Evolutionary conservation across 2,113 vertebrate genomes (phyloP).

Genomic region (Anoura caudifer): DNA sequence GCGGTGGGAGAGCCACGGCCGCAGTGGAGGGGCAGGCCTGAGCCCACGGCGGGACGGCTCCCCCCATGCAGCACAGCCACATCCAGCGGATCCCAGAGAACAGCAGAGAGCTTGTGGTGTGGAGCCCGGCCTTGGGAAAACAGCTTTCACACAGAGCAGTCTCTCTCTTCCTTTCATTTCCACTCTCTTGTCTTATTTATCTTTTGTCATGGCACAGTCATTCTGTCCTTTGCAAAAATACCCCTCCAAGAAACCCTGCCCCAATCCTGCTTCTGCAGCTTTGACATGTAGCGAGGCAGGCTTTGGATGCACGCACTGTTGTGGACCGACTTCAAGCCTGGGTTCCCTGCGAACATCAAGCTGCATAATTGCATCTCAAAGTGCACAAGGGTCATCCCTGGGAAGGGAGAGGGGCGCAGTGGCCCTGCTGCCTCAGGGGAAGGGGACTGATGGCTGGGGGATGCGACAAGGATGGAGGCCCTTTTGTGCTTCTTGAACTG

Average conservation of each 20-base stretch:
- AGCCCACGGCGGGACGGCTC: neutral
- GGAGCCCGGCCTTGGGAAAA: neutral
- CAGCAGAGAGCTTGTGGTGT: neutral
- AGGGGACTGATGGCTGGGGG: neutral
- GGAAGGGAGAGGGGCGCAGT: neutral
- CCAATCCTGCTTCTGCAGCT: neutral
- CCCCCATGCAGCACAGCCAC: accelerated
- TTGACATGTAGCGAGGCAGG: neutral
- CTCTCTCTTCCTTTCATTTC: neutral
- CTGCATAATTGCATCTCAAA: neutral
- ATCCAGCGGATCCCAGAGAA: no score
- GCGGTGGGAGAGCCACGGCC: neutral
- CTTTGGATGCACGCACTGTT: neutral
- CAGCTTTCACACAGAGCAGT: neutral
- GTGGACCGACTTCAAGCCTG: neutral
- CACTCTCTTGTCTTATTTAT: no score
- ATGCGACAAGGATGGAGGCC: neutral
- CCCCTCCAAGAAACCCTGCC: neutral
- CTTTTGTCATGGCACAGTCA: neutral
- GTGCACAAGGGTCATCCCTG: neutral
- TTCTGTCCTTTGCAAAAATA: neutral
- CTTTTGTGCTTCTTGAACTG: neutral
- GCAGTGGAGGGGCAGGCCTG: neutral
- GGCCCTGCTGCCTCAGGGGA: neutral
- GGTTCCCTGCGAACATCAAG: neutral